Conservation (phyloP, 2,888 invertebrate species). For the Microctonus brassicae region DNA sequence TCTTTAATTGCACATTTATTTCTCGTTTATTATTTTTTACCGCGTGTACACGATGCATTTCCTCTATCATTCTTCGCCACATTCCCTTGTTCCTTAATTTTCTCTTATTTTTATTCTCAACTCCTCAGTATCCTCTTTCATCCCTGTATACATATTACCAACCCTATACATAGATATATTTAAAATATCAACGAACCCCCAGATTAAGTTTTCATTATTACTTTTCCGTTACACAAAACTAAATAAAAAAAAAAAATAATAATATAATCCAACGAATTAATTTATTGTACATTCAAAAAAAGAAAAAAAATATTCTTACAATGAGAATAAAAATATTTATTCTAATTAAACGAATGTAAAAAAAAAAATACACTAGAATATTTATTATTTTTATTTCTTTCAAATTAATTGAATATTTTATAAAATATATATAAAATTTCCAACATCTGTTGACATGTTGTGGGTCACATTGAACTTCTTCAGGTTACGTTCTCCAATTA, state of each 20-base stretch:
- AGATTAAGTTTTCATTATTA: not conserved
- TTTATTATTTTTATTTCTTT: not conserved
- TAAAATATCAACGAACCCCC: not conserved
- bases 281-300: no score
- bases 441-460: not conserved
- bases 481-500: conserved; percentile 26
- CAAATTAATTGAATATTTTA: no score
- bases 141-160: not conserved
- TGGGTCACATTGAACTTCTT: conserved; percentile 20
- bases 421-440: not conserved
- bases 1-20: conserved; percentile 45
- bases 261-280: no score
- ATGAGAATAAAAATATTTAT: no score
- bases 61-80: conserved; percentile 37
- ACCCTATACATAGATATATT: not conserved
- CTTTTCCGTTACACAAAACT: not conserved
- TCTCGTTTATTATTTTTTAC: conserved; percentile 21
- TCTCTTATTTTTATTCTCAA: not conserved
- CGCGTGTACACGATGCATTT: conserved; percentile 19
- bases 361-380: no score
- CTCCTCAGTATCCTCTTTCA: not conserved
- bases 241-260: not conserved
- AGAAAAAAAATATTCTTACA: no score
- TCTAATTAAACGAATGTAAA: no score
- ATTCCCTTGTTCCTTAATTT: conserved; percentile 1